Evolutionary conservation across 2,797 vertebrate genomes (phyloP).

Genomic region (Delichon dasypus): DNA sequence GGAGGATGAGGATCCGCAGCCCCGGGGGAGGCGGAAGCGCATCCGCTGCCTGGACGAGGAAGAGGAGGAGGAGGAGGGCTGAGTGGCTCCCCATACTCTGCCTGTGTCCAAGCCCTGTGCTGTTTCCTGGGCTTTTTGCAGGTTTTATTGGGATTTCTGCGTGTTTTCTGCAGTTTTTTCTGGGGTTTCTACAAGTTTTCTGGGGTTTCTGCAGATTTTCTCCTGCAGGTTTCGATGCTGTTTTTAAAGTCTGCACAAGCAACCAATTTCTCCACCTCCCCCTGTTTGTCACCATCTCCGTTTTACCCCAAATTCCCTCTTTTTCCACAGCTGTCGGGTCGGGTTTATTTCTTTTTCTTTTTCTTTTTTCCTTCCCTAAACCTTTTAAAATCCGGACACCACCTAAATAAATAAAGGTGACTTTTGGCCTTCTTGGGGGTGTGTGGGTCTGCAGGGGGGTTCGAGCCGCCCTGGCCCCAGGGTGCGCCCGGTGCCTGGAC

Average conservation of each 20-base stretch:
- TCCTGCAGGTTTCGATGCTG: not conserved
- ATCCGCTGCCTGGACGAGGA: slow-evolving; percentile 74
- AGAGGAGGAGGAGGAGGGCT: slow-evolving; percentile 63
- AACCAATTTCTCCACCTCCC: fast-evolving
- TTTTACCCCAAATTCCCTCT: not conserved
- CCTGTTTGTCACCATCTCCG: fast-evolving
- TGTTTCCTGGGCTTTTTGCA: not conserved
- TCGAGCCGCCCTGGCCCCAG: not conserved
- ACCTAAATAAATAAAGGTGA: not conserved
- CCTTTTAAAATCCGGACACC: not conserved
- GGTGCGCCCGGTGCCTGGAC: fast-evolving
- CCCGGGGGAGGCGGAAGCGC: slow-evolving; percentile 72
- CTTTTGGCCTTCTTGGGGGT: not conserved
- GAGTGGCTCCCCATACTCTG: not conserved
- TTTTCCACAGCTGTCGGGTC: not conserved
- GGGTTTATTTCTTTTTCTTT: too few species aligned
- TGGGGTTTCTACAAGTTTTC: not conserved
- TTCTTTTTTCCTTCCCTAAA: too few species aligned
- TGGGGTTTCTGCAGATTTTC: not conserved
- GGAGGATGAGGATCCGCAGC: slow-evolving; percentile 55
- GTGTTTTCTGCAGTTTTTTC: not conserved
- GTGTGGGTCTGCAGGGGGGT: not conserved
- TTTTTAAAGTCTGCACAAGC: not conserved
- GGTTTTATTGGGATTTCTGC: not conserved
- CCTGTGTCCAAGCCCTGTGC: too few species aligned